Percentiles rank a stretch among this genome's conserved stretches.
Evolutionary conservation across 2,797 vertebrate species (phyloP).

Genomic region (Pangasius larnaudii): DNA sequence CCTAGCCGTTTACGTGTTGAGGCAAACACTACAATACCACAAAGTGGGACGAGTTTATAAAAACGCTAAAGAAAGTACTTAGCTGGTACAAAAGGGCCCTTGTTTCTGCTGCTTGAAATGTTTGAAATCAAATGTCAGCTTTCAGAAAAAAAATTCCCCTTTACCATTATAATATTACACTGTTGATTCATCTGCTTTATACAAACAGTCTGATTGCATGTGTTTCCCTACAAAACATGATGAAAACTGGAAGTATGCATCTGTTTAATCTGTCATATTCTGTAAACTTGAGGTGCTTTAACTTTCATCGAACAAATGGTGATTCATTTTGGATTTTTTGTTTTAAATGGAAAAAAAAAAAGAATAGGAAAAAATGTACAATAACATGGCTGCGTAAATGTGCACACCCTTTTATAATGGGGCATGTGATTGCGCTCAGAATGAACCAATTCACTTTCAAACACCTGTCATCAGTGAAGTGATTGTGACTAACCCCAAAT

Average conservation of each 20-base stretch:
- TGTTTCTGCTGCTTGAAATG: conserved; percentile 47
- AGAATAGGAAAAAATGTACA: neutral
- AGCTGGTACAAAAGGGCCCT: conserved; percentile 48
- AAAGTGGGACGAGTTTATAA: conserved; percentile 43
- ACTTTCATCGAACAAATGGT: conserved; percentile 30
- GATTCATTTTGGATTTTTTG: conserved; percentile 22
- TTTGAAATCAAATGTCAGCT: conserved; percentile 44
- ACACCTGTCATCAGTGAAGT: neutral
- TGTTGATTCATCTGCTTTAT: conserved; percentile 42
- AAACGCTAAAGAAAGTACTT: conserved; percentile 46
- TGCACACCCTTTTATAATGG: neutral
- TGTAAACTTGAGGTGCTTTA: conserved; percentile 31
- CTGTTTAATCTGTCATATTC: conserved; percentile 36
- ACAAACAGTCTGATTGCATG: conserved; percentile 43
- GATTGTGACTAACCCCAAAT: neutral
- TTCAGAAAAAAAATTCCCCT: conserved; percentile 34
- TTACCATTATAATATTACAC: neutral
- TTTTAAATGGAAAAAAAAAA: neutral
- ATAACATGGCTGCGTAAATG: neutral
- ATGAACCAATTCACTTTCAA: neutral
- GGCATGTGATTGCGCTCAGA: neutral
- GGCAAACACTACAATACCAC: conserved; percentile 46
- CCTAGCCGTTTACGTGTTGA: conserved; percentile 28
- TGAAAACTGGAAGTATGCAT: conserved; percentile 38
- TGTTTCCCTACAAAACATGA: conserved; percentile 37